These are phyloP conservation scores for Sminthurides bifidus DNA, from an alignment of 1,140 invertebrate species.

Conservation along the genomic window DNA sequence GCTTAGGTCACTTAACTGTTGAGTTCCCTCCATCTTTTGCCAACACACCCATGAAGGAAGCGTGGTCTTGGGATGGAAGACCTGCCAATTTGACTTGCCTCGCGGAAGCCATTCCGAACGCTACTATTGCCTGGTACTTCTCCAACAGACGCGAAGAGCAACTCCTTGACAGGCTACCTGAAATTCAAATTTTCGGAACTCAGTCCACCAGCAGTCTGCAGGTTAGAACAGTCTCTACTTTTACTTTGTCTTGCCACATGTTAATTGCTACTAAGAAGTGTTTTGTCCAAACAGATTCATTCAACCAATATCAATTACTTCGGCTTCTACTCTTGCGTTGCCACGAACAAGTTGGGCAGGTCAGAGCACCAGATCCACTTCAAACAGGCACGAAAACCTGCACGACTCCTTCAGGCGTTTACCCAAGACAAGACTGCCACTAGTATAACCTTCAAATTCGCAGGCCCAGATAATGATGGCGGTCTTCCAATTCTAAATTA, in stretches of 20 bases:
- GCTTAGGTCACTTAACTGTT: constrained; percentile 61
- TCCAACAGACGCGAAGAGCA: constrained; percentile 34
- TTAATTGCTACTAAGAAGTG: background rate
- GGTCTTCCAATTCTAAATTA: constrained; percentile 61
- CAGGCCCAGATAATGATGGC: constrained; percentile 54
- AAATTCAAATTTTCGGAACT: constrained; percentile 48
- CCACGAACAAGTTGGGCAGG: constrained; percentile 60
- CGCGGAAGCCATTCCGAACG: constrained; percentile 82
- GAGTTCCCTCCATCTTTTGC: constrained; percentile 69
- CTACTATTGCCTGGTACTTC: constrained; percentile 71
- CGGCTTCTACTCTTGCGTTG: constrained; percentile 67
- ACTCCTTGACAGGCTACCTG: constrained; percentile 41
- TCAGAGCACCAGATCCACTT: constrained; percentile 54
- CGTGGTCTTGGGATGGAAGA: constrained; percentile 65
- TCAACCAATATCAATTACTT: constrained; percentile 53
- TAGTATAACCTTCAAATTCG: constrained; percentile 63
- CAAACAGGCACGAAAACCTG: constrained; percentile 52
- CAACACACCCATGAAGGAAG: constrained; percentile 49
- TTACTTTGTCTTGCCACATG: too few species aligned
- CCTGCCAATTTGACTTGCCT: constrained; percentile 75
- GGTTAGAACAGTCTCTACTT: too few species aligned
- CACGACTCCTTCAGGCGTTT: constrained; percentile 44
- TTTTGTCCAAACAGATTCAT: constrained; percentile 39
- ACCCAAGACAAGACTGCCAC: constrained; percentile 57
- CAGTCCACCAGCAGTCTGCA: constrained; percentile 56